These are phyloP conservation scores for Tokudaia muenninki DNA, from an alignment of 2,797 vertebrate genomes.

Conservation along the genomic window DNA sequence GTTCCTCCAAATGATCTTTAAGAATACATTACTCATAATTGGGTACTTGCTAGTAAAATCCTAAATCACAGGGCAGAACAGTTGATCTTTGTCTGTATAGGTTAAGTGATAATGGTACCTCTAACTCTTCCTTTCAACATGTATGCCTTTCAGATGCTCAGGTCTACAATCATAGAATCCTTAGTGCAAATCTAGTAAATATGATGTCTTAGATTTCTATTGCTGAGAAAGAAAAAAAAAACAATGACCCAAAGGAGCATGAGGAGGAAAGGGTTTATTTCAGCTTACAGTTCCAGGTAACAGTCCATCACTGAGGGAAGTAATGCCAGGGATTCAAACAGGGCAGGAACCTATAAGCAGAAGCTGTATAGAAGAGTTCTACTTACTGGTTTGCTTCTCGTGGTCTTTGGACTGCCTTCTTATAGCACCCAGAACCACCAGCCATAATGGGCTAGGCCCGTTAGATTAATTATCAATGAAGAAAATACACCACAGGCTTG, in stretches of 20 bases:
- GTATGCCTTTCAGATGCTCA: neutral
- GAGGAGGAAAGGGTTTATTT: too few relatives aligned
- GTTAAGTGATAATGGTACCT: neutral
- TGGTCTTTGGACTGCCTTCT: too few relatives aligned
- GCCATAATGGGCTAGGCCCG: too few relatives aligned
- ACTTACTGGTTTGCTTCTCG: too few relatives aligned
- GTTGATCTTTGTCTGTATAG: neutral
- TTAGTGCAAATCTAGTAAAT: neutral
- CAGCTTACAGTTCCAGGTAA: too few relatives aligned
- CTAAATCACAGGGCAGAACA: neutral
- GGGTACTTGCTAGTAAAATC: neutral
- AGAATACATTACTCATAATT: neutral
- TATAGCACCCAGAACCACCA: too few relatives aligned
- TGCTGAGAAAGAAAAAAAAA: neutral
- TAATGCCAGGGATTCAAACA: neutral
- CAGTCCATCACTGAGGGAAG: neutral
- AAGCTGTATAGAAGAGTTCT: too few relatives aligned
- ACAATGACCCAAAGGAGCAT: neutral
- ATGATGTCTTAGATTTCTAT: neutral
- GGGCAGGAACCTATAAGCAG: neutral
- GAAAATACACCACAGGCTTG: too few relatives aligned
- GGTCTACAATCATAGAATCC: neutral
- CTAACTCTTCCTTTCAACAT: neutral
- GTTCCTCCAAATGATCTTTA: neutral
- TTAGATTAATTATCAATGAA: too few relatives aligned